Conservation (phyloP, 2,888 invertebrate species). For the Phalangium opilio region DNA sequence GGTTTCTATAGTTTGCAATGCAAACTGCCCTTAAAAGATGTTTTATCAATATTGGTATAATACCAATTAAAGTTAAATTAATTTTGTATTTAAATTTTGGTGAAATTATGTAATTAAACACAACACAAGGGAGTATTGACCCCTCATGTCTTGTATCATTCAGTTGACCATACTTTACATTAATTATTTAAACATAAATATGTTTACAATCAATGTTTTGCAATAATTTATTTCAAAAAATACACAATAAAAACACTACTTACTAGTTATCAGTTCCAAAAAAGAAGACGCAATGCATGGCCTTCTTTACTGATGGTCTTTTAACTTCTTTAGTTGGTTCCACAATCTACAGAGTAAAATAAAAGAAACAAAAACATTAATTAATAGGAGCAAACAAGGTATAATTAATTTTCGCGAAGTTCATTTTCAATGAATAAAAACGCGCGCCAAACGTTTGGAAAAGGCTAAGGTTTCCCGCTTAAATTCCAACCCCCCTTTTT, state of each 20-base stretch:
- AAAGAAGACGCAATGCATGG: slow-evolving; percentile 73
- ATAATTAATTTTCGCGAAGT: neutral
- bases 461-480: neutral
- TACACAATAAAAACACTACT: slow-evolving; percentile 39
- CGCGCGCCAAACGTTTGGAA: neutral
- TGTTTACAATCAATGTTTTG: neutral
- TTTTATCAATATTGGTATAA: no score
- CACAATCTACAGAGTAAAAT: slow-evolving; percentile 46
- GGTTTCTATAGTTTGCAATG: no score
- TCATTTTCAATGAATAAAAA: neutral
- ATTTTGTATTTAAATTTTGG: no score
- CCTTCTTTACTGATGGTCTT: slow-evolving; percentile 53
- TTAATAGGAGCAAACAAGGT: neutral
- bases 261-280: slow-evolving; percentile 91
- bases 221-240: neutral
- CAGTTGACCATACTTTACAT: no score
- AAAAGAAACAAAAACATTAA: neutral
- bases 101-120: no score
- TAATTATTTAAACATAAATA: neutral
- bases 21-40: no score
- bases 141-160: no score
- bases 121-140: no score
- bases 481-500: neutral
- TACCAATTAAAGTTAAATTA: no score
- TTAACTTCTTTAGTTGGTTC: slow-evolving; percentile 60